Evolutionary conservation across 2,888 invertebrate genomes (phyloP).

Genomic region (Physocephala rufipes): DNA sequence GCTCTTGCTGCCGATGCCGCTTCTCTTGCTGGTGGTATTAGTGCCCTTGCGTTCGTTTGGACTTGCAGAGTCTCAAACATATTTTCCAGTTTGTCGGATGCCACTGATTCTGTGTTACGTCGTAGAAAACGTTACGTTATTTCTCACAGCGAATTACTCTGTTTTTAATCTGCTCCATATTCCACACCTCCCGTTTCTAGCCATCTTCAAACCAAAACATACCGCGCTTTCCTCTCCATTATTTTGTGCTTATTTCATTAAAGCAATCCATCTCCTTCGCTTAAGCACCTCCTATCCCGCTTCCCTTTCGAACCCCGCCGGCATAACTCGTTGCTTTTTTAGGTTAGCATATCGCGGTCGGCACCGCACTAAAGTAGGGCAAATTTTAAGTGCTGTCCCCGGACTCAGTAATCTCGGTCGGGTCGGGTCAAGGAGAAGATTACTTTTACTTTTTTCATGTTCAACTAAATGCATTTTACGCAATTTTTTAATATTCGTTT

Average conservation of each 20-base stretch:
- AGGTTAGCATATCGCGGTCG: background rate
- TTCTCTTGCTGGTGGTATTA: too few relatives aligned
- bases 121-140: too few relatives aligned
- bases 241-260: conserved; percentile 33
- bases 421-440: conserved; percentile 28
- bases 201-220: too few relatives aligned
- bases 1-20: too few relatives aligned
- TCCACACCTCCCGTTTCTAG: background rate
- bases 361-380: conserved; percentile 16
- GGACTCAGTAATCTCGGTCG: background rate
- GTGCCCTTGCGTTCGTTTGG: too few relatives aligned
- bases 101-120: background rate
- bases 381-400: conserved; percentile 24
- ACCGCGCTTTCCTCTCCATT: background rate
- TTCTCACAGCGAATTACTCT: background rate
- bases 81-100: background rate
- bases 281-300: background rate
- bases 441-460: conserved; percentile 14
- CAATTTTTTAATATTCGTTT: background rate
- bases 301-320: background rate
- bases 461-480: conserved; percentile 6
- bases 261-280: conserved; percentile 24
- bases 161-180: background rate
- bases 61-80: too few relatives aligned
- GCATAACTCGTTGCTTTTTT: background rate